phyloP scores from a whole-genome alignment of 2,888 invertebrate genomes.

The Acronicta leporina region DNA sequence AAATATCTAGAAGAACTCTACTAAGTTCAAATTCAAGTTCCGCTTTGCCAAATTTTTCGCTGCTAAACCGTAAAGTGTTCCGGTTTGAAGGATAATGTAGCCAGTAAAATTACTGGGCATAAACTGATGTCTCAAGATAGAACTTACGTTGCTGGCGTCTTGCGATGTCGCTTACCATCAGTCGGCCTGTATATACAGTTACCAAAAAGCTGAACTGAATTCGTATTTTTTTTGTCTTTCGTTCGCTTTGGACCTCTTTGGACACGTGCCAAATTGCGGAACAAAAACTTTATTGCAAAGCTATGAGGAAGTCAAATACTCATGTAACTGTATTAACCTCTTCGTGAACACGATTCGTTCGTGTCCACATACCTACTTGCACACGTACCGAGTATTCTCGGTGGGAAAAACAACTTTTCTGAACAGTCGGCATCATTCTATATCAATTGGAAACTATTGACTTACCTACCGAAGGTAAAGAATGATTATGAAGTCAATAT shows the following conservation, averaged over 20 bases:
- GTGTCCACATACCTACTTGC: constrained; percentile 20
- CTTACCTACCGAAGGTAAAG: not conserved
- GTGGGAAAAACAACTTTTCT: constrained; percentile 23
- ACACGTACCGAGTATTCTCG: constrained; percentile 23
- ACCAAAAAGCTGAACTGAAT: no score
- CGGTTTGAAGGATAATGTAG: no score
- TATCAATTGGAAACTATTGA: constrained; percentile 16
- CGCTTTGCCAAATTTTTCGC: no score
- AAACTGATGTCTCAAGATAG: no score
- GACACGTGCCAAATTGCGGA: not conserved
- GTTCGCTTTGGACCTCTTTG: not conserved
- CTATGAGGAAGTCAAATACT: constrained; percentile 18
- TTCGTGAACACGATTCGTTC: constrained; percentile 13
- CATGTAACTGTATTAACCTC: constrained; percentile 20
- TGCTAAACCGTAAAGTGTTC: no score
- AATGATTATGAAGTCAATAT: no score
- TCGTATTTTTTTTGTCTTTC: not conserved
- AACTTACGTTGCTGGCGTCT: no score
- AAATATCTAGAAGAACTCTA: no score
- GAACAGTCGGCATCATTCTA: constrained; percentile 4
- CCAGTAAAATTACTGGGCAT: no score
- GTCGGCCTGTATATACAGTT: not conserved
- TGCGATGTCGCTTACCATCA: no score
- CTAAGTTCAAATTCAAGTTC: no score
- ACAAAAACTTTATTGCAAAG: constrained; percentile 18